A percentile compares a stretch with the other conserved stretches of the same genome.
These are phyloP conservation scores for Cataglyphis hispanica DNA, from an alignment of 1,140 invertebrate species.

Conservation along the genomic window DNA sequence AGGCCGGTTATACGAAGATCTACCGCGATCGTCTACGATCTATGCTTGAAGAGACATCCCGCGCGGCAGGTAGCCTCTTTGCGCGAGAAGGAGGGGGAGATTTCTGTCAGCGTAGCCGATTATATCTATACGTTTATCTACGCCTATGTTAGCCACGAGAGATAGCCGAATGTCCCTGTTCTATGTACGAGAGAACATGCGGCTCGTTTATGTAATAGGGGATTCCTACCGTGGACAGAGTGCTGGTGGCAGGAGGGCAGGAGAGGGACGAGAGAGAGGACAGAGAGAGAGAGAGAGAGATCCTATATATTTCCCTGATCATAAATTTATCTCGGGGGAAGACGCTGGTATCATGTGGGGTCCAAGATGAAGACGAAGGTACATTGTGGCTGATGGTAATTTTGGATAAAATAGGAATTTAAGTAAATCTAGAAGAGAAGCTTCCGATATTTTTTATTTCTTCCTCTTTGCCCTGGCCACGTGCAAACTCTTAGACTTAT, in stretches of 20 bases:
- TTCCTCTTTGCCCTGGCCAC: not conserved
- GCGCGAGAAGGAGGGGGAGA: slow-evolving; percentile 53
- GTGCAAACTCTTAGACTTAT: slow-evolving; percentile 6
- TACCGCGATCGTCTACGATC: slow-evolving; percentile 65
- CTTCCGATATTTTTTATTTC: slow-evolving; percentile 35
- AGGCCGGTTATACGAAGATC: slow-evolving; percentile 26
- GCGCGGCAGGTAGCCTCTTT: slow-evolving; percentile 79
- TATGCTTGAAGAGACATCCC: slow-evolving; percentile 74
- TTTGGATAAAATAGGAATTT: slow-evolving; percentile 42
- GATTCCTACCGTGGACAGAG: slow-evolving; percentile 39
- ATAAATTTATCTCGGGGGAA: slow-evolving; percentile 82
- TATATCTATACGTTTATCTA: slow-evolving; percentile 76
- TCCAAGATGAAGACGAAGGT: slow-evolving; percentile 81
- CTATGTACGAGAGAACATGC: slow-evolving; percentile 50
- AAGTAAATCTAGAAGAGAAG: slow-evolving; percentile 2
- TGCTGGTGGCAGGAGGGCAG: not conserved
- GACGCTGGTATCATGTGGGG: slow-evolving; percentile 81
- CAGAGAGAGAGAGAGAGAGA: not conserved
- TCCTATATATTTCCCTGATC: slow-evolving; percentile 71
- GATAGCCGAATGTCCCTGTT: slow-evolving; percentile 50
- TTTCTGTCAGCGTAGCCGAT: slow-evolving; percentile 77
- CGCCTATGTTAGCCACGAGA: slow-evolving; percentile 59
- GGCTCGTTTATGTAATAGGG: slow-evolving; percentile 72
- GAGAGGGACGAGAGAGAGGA: not conserved
- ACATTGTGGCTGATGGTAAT: slow-evolving; percentile 18